phyloP scores from a whole-genome alignment of 2,113 vertebrate genomes.

The Hippocampus comes region DNA sequence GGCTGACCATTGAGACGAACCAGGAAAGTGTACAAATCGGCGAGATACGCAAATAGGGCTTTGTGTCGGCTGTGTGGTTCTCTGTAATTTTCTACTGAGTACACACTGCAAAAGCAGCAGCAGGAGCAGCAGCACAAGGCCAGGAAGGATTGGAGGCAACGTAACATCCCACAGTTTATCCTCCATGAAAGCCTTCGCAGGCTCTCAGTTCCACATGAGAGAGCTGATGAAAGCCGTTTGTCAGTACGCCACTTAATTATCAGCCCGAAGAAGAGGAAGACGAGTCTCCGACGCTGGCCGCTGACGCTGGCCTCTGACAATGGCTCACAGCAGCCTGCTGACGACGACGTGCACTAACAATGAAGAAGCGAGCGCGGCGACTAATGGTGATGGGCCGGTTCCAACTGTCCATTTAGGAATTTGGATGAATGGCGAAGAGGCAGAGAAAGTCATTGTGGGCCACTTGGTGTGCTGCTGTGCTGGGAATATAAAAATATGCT shows the following conservation, averaged over 20 bases:
- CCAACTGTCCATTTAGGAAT: slow-evolving; percentile 59
- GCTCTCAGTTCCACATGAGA: slow-evolving; percentile 78
- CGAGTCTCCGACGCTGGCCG: slow-evolving; percentile 63
- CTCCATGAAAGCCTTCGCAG: slow-evolving; percentile 74
- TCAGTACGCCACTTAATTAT: slow-evolving; percentile 78
- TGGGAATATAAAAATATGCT: slow-evolving; percentile 27
- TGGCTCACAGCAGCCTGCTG: slow-evolving; percentile 62
- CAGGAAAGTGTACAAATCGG: slow-evolving; percentile 28
- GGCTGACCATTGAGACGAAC: slow-evolving; percentile 37
- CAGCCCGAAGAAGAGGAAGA: slow-evolving; percentile 61
- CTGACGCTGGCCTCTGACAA: slow-evolving; percentile 62
- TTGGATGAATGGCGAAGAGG: slow-evolving; percentile 49
- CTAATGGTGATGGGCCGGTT: slow-evolving; percentile 56
- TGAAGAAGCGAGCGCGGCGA: slow-evolving; percentile 51
- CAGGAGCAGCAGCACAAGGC: slow-evolving; percentile 38
- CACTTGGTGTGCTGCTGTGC: slow-evolving; percentile 22
- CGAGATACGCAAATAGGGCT: slow-evolving; percentile 24
- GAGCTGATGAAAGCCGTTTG: slow-evolving; percentile 78
- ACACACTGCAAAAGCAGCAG: slow-evolving; percentile 58
- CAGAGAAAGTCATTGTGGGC: slow-evolving; percentile 29
- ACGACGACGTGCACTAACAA: slow-evolving; percentile 63
- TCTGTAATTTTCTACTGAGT: slow-evolving; percentile 28
- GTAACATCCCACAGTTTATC: slow-evolving; percentile 70
- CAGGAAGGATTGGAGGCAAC: slow-evolving; percentile 70
- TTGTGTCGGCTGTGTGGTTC: slow-evolving; percentile 40